phyloP scores from a whole-genome alignment of 1,140 invertebrate genomes.

The Luehdorfia chinensis region DNA sequence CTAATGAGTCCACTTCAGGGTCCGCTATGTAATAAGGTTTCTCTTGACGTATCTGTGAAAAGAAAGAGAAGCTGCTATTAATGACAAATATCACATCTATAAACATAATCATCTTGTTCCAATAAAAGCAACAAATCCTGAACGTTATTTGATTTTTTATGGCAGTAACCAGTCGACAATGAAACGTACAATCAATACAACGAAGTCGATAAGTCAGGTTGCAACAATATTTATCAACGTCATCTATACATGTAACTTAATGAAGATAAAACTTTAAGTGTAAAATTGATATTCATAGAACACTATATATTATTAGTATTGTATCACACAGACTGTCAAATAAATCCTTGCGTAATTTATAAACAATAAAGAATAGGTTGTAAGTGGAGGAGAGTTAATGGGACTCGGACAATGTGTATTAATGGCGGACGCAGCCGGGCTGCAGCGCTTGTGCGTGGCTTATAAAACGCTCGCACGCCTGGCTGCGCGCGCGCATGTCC shows the following conservation, averaged over 20 bases:
- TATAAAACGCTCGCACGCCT: conserved; percentile 54
- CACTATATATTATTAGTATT: no score
- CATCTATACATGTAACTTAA: no score
- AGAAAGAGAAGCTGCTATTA: conserved; percentile 83
- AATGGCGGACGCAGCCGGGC: conserved; percentile 35
- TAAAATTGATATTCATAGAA: no score
- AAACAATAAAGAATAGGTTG: conserved; percentile 11
- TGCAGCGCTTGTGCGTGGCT: conserved; percentile 38
- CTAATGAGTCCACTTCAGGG: conserved; percentile 98
- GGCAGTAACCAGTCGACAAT: no score
- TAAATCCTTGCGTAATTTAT: conserved; percentile 1
- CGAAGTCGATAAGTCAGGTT: no score
- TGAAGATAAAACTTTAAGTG: no score
- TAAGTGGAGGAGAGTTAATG: conserved; percentile 5
- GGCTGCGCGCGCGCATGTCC: conserved; percentile 40
- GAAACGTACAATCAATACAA: no score
- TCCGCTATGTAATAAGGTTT: conserved; percentile 98
- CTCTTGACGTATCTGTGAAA: conserved; percentile 96
- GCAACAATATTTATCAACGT: no score
- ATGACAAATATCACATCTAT: conserved; percentile 13
- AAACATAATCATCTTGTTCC: no score
- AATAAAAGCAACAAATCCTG: no score
- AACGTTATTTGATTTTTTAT: no score
- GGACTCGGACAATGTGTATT: neutral
- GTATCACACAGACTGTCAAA: neutral